Evolutionary conservation across 2,888 invertebrate species (phyloP).

Genomic region (Micoletzkya japonica): DNA sequence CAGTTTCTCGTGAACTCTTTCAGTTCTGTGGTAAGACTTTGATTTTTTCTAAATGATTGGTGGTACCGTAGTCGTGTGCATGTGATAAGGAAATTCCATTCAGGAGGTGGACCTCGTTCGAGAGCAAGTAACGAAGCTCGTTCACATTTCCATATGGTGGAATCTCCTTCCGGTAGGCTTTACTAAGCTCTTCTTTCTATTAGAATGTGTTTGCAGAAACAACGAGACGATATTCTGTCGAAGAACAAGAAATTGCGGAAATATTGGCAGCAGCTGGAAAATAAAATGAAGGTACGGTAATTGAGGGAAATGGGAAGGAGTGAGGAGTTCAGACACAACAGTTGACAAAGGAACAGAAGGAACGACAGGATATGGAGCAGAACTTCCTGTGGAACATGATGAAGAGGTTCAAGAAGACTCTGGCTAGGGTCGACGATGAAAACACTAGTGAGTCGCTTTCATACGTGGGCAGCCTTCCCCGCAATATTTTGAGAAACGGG

Average conservation of each 20-base stretch:
- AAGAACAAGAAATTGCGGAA: slow-evolving; percentile 36
- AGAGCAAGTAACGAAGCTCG: slow-evolving; percentile 85
- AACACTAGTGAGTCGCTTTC: slow-evolving; percentile 32
- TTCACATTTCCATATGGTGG: slow-evolving; percentile 90
- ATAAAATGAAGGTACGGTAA: slow-evolving; percentile 1
- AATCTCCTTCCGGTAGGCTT: slow-evolving; percentile 75
- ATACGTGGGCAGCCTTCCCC: neutral
- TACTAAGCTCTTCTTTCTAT: neutral
- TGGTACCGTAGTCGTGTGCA: neutral
- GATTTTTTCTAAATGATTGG: neutral
- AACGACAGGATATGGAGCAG: slow-evolving; percentile 64
- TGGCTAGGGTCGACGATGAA: slow-evolving; percentile 72
- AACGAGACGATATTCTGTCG: slow-evolving; percentile 10
- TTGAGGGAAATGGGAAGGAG: neutral
- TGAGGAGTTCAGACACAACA: neutral
- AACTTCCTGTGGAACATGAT: slow-evolving; percentile 83
- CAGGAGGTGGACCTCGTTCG: slow-evolving; percentile 87
- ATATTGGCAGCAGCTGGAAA: slow-evolving; percentile 35
- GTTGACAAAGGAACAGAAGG: neutral
- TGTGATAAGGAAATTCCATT: neutral
- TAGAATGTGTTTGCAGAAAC: slow-evolving; percentile 16
- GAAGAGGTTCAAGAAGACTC: slow-evolving; percentile 80
- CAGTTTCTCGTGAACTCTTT: slow-evolving; percentile 94
- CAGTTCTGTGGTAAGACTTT: slow-evolving; percentile 79
- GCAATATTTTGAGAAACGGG: too few relatives aligned